phyloP scores from a whole-genome alignment of 35 echinoderm and acorn worm species.

The Apostichopus japonicus region DNA sequence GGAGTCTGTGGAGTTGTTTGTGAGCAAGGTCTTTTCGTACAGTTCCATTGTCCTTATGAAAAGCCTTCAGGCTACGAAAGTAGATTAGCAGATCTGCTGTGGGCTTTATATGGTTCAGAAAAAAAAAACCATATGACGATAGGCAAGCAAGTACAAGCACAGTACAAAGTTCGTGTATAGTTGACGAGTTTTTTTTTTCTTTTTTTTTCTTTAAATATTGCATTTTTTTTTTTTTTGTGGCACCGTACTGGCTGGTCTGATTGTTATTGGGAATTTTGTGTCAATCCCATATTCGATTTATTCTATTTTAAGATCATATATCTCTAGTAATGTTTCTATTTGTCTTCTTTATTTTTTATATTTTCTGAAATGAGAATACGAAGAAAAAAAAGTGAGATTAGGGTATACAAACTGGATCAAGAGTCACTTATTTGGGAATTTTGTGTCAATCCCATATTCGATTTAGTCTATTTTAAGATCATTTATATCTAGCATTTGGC shows the following conservation, averaged over 20 bases:
- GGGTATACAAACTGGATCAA: too few relatives aligned
- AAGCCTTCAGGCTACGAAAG: conserved; percentile 52
- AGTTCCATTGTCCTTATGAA: conserved; percentile 22
- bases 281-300: too few relatives aligned
- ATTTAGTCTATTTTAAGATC: too few relatives aligned
- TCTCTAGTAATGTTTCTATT: too few relatives aligned
- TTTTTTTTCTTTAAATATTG: neutral
- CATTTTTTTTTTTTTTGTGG: neutral
- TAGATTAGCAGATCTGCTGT: conserved; percentile 28
- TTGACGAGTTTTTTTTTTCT: neutral
- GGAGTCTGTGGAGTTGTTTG: neutral
- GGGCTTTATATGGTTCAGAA: neutral
- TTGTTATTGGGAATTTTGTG: too few relatives aligned
- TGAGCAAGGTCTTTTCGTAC: conserved; percentile 22
- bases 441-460: too few relatives aligned
- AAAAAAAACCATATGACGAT: neutral
- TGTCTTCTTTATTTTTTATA: too few relatives aligned
- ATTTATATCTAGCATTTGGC: too few relatives aligned
- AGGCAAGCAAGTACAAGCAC: neutral
- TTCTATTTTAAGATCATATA: too few relatives aligned
- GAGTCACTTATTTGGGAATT: too few relatives aligned
- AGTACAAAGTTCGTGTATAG: neutral
- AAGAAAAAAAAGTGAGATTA: too few relatives aligned
- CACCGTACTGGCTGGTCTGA: conserved; percentile 7
- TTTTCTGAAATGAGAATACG: too few relatives aligned